A percentile compares a stretch with the other conserved stretches of the same genome.
Conservation (phyloP, 2,888 invertebrate species). For the Scaptomyza tumidula region DNA sequence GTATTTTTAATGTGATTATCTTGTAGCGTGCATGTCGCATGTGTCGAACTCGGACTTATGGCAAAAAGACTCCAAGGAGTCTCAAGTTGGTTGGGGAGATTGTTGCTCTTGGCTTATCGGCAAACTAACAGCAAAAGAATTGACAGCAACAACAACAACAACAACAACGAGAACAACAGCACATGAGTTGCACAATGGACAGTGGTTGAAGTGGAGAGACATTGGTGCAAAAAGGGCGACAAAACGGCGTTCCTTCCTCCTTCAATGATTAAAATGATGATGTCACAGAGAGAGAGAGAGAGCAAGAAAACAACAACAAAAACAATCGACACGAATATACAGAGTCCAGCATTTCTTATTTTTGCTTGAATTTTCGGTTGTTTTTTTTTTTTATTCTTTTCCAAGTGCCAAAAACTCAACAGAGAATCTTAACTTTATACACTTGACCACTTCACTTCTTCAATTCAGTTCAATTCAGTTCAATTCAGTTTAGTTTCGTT, state of each 20-base stretch:
- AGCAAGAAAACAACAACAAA: conserved; percentile 38
- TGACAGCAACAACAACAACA: conserved; percentile 60
- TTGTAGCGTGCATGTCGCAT: conserved; percentile 82
- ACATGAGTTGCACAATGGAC: conserved; percentile 43
- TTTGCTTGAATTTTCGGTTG: background rate
- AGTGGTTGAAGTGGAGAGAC: conserved; percentile 29
- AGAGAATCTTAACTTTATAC: conserved; percentile 74
- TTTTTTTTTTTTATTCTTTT: background rate
- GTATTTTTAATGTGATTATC: conserved; percentile 84
- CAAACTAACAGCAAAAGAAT: conserved; percentile 71
- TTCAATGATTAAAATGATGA: conserved; percentile 79
- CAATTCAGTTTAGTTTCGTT: background rate
- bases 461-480: no score
- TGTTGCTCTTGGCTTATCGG: conserved; percentile 64
- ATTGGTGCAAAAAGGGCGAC: conserved; percentile 3
- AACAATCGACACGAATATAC: conserved; percentile 11
- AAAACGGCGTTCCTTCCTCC: conserved; percentile 17
- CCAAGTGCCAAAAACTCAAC: conserved; percentile 71
- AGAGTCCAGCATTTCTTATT: conserved; percentile 10
- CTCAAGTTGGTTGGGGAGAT: conserved; percentile 14
- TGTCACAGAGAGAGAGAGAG: conserved; percentile 57
- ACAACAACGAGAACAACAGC: conserved; percentile 57
- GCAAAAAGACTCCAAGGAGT: conserved; percentile 21
- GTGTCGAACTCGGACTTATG: conserved; percentile 55
- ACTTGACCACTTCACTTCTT: conserved; percentile 82